These are phyloP conservation scores for Staurois parvus DNA, from an alignment of 2,797 vertebrate genomes.

Conservation along the genomic window DNA sequence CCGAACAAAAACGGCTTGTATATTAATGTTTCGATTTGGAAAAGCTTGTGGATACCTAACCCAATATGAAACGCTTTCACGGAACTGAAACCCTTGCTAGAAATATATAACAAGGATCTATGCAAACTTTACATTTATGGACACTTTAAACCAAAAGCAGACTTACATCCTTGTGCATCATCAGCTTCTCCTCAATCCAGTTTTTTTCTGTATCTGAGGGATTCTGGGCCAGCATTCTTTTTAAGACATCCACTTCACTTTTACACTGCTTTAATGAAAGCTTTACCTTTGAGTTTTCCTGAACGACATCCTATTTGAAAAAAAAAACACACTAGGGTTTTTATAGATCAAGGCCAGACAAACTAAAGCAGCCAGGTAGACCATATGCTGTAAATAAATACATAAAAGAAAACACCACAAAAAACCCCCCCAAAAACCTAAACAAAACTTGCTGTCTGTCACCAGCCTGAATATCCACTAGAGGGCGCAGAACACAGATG, in stretches of 20 bases:
- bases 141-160: not conserved
- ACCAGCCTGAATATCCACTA: not conserved
- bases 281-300: slow-evolving; percentile 71
- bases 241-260: slow-evolving; percentile 71
- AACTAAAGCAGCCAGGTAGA: not conserved
- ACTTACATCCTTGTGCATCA: slow-evolving; percentile 74
- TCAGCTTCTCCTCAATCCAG: slow-evolving; percentile 72
- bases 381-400: no score
- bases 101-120: not conserved
- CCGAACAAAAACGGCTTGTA: no score
- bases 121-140: not conserved
- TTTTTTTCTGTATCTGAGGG: not conserved
- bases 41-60: no score
- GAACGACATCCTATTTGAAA: slow-evolving; percentile 68
- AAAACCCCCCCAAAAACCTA: no score
- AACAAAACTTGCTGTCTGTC: no score
- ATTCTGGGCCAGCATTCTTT: slow-evolving; percentile 70
- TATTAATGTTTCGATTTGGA: no score
- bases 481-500: not conserved
- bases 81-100: no score
- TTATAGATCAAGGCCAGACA: not conserved
- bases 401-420: no score
- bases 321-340: not conserved
- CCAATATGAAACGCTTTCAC: no score
- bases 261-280: slow-evolving; percentile 69